These are phyloP conservation scores for Craseonycteris thonglongyai DNA, from an alignment of 2,113 vertebrate genomes.

Conservation along the genomic window DNA sequence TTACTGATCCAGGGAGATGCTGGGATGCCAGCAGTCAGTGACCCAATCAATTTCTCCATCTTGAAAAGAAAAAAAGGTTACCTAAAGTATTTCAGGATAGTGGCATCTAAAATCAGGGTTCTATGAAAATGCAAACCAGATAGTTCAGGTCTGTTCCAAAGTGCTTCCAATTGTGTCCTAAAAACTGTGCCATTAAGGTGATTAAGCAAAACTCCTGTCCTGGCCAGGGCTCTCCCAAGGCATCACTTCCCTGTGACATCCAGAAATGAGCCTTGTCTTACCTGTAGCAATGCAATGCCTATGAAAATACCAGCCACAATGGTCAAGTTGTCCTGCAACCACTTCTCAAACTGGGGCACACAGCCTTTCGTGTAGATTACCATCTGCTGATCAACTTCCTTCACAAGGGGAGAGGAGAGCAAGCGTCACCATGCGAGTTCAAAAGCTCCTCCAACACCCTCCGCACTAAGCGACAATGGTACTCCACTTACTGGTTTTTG, in stretches of 20 bases:
- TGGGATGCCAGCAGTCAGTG: background rate
- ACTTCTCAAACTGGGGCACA: conserved; percentile 98
- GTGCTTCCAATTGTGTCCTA: background rate
- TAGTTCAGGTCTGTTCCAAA: background rate
- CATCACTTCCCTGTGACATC: background rate
- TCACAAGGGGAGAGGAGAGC: conserved; percentile 59
- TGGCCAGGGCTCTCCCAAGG: background rate
- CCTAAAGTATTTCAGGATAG: background rate
- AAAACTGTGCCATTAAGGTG: background rate
- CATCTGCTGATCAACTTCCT: conserved; percentile 94
- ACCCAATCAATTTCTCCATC: background rate
- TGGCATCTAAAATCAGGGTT: background rate
- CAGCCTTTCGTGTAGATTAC: conserved; percentile 97
- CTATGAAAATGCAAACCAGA: background rate
- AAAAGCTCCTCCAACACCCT: background rate
- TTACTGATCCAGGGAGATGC: background rate
- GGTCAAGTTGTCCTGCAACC: conserved; percentile 97
- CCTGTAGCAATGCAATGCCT: conserved; percentile 95
- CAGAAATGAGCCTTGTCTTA: conserved; percentile 20
- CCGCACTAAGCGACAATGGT: background rate
- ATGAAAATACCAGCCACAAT: conserved; percentile 98
- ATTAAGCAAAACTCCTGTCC: background rate
- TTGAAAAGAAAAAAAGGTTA: background rate
- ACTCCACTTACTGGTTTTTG: conserved; percentile 88
- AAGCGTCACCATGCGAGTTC: background rate